phyloP scores from a whole-genome alignment of 2,797 vertebrate species.

The Crenichthys baileyi region DNA sequence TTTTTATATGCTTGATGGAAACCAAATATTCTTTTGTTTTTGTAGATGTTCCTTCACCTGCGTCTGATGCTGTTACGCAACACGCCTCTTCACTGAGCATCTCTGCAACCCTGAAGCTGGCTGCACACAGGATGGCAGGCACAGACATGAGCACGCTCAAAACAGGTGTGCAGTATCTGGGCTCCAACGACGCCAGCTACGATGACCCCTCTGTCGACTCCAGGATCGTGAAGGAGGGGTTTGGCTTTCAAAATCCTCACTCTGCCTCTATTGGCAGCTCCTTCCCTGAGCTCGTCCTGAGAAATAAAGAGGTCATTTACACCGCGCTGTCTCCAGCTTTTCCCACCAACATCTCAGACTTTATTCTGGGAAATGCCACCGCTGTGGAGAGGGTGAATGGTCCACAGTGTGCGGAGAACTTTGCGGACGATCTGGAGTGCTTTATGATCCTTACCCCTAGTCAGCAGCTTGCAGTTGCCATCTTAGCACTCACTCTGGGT shows the following conservation, averaged over 20 bases:
- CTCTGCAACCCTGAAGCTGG: constrained; percentile 88
- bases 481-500: constrained; percentile 93
- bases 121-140: constrained; percentile 90
- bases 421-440: constrained; percentile 97
- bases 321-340: constrained; percentile 81
- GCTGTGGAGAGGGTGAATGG: constrained; percentile 80
- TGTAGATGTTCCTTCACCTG: constrained; percentile 41
- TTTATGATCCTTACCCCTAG: constrained; percentile 98
- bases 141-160: constrained; percentile 92
- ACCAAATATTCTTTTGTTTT: neutral
- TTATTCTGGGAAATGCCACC: constrained; percentile 84
- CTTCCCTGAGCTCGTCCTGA: constrained; percentile 86
- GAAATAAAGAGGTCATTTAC: constrained; percentile 84
- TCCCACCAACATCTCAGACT: constrained; percentile 89
- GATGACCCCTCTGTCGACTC: constrained; percentile 60
- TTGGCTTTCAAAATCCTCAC: constrained; percentile 86
- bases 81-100: constrained; percentile 50
- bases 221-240: constrained; percentile 62
- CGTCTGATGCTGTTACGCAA: constrained; percentile 29
- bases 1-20: neutral
- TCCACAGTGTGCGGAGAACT: constrained; percentile 92
- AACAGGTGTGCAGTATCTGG: constrained; percentile 90
- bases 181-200: constrained; percentile 93
- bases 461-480: constrained; percentile 92
- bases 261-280: constrained; percentile 87